phyloP scores from a whole-genome alignment of 64 coral and sea anemone genomes.

The Pocillopora verrucosa region DNA sequence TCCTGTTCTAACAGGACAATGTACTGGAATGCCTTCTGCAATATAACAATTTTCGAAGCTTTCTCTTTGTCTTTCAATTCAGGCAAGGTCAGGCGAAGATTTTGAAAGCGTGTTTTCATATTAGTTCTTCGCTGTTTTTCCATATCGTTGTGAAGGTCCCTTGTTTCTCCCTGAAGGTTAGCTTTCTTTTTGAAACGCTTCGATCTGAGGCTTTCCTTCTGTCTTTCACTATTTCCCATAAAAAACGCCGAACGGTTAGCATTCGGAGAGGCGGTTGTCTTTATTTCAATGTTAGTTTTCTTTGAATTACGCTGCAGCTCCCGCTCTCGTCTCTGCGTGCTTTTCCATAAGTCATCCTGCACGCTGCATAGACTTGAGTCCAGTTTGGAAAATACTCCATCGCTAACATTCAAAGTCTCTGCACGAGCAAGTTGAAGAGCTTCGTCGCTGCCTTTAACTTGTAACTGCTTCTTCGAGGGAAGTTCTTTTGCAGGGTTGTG shows the following conservation, averaged over 20 bases:
- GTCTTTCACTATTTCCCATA: not conserved
- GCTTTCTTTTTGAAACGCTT: not conserved
- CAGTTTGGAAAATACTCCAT: not conserved
- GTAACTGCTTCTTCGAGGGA: not conserved
- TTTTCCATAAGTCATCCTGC: not conserved
- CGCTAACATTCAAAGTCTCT: not conserved
- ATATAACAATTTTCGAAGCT: conserved; percentile 55
- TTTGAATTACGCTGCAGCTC: not conserved
- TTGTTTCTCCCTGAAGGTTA: not conserved
- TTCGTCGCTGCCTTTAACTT: not conserved
- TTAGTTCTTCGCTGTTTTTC: conserved; percentile 57
- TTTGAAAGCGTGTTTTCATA: conserved; percentile 62
- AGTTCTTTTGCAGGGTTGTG: not conserved
- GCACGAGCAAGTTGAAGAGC: too few relatives aligned
- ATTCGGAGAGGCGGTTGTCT: not conserved
- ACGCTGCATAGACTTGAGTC: not conserved
- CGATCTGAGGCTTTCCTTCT: not conserved
- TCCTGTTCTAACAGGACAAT: not conserved
- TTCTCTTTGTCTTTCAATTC: conserved; percentile 6
- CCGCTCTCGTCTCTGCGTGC: not conserved
- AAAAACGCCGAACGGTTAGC: not conserved
- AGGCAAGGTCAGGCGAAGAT: conserved; percentile 32
- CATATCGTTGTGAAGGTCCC: conserved; percentile 35
- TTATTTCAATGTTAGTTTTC: not conserved
- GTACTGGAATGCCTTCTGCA: conserved; percentile 31